Conservation (phyloP, 2,888 invertebrate genomes). For the Leucophenga montana region DNA sequence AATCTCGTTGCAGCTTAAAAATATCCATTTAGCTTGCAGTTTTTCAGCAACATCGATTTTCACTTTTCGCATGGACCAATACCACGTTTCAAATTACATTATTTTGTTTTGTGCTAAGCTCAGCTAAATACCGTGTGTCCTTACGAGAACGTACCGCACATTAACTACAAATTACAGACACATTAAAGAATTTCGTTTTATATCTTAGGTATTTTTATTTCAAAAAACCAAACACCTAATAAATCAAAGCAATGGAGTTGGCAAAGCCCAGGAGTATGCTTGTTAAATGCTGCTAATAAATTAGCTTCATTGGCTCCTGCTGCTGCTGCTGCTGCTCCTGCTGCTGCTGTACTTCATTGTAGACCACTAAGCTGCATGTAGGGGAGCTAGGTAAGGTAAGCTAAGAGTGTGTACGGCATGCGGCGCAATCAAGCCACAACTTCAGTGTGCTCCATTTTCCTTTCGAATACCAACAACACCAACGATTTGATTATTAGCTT, state of each 20-base stretch:
- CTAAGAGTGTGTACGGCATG: too few species aligned
- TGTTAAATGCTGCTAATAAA: conserved; percentile 66
- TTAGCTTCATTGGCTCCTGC: conserved; percentile 52
- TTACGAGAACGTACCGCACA: conserved; percentile 43
- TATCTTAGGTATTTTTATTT: conserved; percentile 8
- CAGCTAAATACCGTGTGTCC: conserved; percentile 5
- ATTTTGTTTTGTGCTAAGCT: conserved; percentile 26
- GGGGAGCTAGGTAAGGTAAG: neutral
- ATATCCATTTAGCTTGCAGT: too few species aligned
- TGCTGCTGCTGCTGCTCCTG: neutral
- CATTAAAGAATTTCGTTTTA: conserved; percentile 47
- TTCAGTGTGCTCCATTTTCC: neutral
- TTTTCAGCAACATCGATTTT: conserved; percentile 1
- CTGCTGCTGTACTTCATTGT: neutral
- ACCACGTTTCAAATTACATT: conserved; percentile 12
- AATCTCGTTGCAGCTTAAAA: too few species aligned
- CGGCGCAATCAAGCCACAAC: neutral
- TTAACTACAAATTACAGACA: conserved; percentile 66
- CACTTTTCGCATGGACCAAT: conserved; percentile 36
- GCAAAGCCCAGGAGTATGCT: conserved; percentile 60
- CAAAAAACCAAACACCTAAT: conserved; percentile 60
- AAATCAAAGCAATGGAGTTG: conserved; percentile 59
- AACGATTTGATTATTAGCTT: conserved; percentile 58
- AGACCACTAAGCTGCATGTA: neutral
- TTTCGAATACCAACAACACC: neutral